Conservation (phyloP, 2,797 vertebrate species). For the Corythornis leucogaster region DNA sequence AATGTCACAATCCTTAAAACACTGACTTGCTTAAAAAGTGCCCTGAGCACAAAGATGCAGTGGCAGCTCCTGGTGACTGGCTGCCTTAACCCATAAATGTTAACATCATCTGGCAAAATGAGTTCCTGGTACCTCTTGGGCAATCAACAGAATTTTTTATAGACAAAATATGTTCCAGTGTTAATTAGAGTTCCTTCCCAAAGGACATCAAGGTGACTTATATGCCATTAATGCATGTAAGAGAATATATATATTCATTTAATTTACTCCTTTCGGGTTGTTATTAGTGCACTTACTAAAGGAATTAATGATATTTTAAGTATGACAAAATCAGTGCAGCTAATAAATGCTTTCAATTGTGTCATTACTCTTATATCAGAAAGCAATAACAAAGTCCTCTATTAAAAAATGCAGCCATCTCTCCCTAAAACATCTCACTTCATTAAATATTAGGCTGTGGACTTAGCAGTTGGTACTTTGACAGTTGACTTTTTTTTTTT, state of each 20-base stretch:
- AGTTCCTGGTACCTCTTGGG: conserved; percentile 21
- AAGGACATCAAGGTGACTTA: conserved; percentile 51
- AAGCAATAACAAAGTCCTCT: background rate
- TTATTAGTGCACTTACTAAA: background rate
- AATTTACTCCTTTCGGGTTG: conserved; percentile 3
- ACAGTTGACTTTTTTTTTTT: background rate
- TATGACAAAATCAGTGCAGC: background rate
- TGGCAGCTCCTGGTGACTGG: background rate
- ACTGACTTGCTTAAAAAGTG: background rate
- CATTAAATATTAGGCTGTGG: background rate
- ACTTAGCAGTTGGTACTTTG: background rate
- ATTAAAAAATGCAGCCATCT: background rate
- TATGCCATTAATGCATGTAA: background rate
- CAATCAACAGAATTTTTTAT: conserved; percentile 46
- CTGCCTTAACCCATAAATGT: background rate
- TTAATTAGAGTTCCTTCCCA: conserved; percentile 62
- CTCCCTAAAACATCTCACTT: background rate
- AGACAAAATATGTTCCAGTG: conserved; percentile 37
- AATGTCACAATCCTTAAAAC: conserved; percentile 22
- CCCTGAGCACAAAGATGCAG: background rate
- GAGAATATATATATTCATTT: background rate
- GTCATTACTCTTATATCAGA: background rate
- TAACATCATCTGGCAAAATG: conserved; percentile 19
- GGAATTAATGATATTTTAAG: background rate
- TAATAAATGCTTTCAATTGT: background rate